Evolutionary conservation across 2,113 vertebrate genomes (phyloP), one percentile per base, ranked within the genome.

Genomic region (Rattus rattus): DNA sequence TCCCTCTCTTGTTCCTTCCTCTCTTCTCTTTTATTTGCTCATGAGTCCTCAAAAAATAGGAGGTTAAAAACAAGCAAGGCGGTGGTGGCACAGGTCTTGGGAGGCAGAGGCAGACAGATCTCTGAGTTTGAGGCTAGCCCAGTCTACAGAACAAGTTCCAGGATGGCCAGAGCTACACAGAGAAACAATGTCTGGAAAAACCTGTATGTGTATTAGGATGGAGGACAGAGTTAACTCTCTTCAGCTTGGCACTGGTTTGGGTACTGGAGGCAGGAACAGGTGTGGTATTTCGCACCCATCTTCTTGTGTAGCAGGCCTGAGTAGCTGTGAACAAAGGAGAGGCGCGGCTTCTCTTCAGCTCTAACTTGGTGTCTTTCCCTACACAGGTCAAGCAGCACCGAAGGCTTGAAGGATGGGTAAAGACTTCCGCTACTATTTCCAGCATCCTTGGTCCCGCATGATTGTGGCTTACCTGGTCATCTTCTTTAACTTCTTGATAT

Each of bases 401-500:
- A 97, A 96, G 97, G 85, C 90, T 96, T 97, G 98, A 98, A 99
- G 99, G 98, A 99, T 99, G 99, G 99, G 98, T 98, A 99, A 99
- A 98, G 98, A 99, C 97, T 99, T 99, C 91, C 99, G 99, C 80
- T 99, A 99, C 98, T 99, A 99, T 98, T 99, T 99, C 98, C 99
- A 99, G 98, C 99, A 99, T 97, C 99, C 99, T 0, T 99, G 99
- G 99, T 99, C 99, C 83, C 99, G 99, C 65, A 98, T 99, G 98
- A 97, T 99, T 36, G 99, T 99, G 98, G 99, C 99, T 98, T 99
- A 99, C 98, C 98, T 99, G 95, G 99, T 99, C 98, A 99, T 99
- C 98, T 99, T 99, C 99, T 99, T 99, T 96, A 99, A 99, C 98
- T 99, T 99, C 98, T 98, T 99, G 96, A 99, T 99, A 98, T 99